phyloP scores from a whole-genome alignment of 2,113 vertebrate species.

The Emberiza fucata region DNA sequence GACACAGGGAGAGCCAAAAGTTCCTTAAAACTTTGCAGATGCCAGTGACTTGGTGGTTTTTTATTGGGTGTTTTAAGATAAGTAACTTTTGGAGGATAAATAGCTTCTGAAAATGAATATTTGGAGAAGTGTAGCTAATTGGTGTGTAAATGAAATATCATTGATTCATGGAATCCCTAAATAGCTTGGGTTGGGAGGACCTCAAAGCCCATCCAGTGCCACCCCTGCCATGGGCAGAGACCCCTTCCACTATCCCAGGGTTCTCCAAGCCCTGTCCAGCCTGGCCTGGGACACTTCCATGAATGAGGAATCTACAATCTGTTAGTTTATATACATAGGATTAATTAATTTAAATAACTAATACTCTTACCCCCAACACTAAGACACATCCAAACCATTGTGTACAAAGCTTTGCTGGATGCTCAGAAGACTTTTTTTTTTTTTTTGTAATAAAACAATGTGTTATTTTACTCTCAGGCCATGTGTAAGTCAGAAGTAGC shows the following conservation, averaged over 20 bases:
- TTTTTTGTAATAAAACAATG: not conserved
- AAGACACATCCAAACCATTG: not conserved
- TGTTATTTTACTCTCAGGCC: not conserved
- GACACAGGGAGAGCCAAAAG: not conserved
- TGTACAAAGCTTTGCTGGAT: not conserved
- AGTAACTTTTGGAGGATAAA: not conserved
- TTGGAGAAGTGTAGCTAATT: not conserved
- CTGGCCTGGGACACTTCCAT: not conserved
- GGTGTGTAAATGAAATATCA: not conserved
- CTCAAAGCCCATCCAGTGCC: fast-evolving
- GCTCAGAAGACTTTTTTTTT: not conserved
- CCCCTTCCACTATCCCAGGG: fast-evolving
- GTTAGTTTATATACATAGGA: not conserved
- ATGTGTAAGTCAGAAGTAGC: not conserved
- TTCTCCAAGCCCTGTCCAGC: not conserved
- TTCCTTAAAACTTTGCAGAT: not conserved
- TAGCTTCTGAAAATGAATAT: not conserved
- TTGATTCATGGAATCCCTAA: not conserved
- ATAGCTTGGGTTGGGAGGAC: not conserved
- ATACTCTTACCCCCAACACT: not conserved
- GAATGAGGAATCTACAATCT: not conserved
- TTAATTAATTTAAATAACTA: not conserved
- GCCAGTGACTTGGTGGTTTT: not conserved
- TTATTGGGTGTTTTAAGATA: not conserved
- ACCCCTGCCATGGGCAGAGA: not conserved